Percentiles rank a stretch among this genome's conserved stretches.
Conservation (phyloP, 2,888 invertebrate genomes). For the Dasysyrphus tricinctus region DNA sequence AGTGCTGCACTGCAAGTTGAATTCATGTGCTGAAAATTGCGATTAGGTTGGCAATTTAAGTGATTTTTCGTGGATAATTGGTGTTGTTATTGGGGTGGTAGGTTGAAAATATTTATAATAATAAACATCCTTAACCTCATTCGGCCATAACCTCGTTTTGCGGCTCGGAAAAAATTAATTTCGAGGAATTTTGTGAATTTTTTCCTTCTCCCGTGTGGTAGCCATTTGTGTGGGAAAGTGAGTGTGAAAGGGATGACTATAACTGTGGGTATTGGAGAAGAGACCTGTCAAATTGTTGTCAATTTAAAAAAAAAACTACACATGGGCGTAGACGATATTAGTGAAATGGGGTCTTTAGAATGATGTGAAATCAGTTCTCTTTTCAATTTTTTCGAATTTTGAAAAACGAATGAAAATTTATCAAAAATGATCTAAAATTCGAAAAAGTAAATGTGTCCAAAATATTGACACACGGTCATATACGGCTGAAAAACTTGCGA, state of each 20-base stretch:
- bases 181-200: slow-evolving; percentile 49
- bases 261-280: background rate
- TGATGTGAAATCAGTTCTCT: background rate
- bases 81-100: slow-evolving; percentile 40
- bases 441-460: too few species aligned
- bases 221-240: slow-evolving; percentile 50
- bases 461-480: too few species aligned
- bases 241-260: slow-evolving; percentile 45
- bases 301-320: background rate
- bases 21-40: background rate
- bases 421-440: too few species aligned
- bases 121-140: slow-evolving; percentile 75
- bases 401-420: too few species aligned
- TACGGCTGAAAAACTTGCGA: too few species aligned
- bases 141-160: slow-evolving; percentile 65
- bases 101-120: slow-evolving; percentile 56
- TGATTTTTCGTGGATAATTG: background rate
- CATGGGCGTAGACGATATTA: slow-evolving; percentile 21
- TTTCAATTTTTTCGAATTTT: too few species aligned
- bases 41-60: background rate
- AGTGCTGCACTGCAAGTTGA: slow-evolving; percentile 26
- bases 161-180: slow-evolving; percentile 43
- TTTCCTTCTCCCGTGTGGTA: slow-evolving; percentile 30
- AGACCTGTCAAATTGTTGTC: slow-evolving; percentile 22
- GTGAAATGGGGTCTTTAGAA: background rate